Percentiles rank a stretch among this genome's conserved stretches.
phyloP scores from a whole-genome alignment of 2,113 vertebrate species.

The Otolemur garnettii region DNA sequence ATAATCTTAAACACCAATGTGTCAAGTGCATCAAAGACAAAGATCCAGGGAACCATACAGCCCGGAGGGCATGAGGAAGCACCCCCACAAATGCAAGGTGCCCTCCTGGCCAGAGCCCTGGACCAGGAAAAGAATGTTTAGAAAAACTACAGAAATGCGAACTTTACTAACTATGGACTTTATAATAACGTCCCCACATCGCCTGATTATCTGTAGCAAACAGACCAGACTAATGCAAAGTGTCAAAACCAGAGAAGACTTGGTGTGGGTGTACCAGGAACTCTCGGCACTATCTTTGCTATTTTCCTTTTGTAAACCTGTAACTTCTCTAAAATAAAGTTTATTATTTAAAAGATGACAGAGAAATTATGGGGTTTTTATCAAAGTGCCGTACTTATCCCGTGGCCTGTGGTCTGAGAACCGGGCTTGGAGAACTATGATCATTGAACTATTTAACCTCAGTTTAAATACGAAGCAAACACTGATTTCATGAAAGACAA shows the following conservation, averaged over 20 bases:
- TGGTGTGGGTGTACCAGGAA: background rate
- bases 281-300: background rate
- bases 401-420: background rate
- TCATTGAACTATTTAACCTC: background rate
- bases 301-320: background rate
- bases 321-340: background rate
- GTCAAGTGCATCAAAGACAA: background rate
- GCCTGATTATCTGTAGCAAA: background rate
- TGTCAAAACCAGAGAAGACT: background rate
- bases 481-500: background rate
- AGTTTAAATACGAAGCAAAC: background rate
- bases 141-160: background rate
- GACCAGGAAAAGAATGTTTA: background rate
- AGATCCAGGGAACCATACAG: background rate
- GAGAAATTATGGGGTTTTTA: background rate
- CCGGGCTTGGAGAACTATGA: too few species aligned
- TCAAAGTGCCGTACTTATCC: background rate
- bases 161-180: background rate
- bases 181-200: background rate
- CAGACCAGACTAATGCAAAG: background rate
- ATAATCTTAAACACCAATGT: too few species aligned
- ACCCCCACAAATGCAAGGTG: background rate
- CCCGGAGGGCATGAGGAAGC: background rate
- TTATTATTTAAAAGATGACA: background rate
- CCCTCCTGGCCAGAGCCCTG: background rate